Evolutionary conservation across 2,113 vertebrate species (phyloP), one percentile per base, ranked within the genome.

Genomic region (Dicerorhinus sumatrensis): DNA sequence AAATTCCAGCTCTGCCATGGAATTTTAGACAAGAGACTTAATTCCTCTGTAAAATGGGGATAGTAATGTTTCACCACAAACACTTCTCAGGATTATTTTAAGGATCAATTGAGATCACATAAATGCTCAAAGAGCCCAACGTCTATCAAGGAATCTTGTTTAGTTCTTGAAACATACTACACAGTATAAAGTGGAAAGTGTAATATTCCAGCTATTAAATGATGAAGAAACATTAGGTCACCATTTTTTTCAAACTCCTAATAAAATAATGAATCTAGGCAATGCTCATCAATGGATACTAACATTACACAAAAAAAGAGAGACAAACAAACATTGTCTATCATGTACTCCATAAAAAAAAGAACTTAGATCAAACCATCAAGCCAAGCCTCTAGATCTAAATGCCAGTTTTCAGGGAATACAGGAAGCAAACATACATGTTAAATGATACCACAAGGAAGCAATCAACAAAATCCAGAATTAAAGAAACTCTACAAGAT

Each of bases 401-500:
- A 91, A 60, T 67, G 29, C 33, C 56, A 88, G 29, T 88, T 88
- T 92, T 93, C 29, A 84, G 21, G 42, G n/a, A 69, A 67, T 8
- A 86, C 3, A 93, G 23, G 46, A 17, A 18, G 42, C 46, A 67
- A 95, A 69, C 83, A 4, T 60, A 27, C 18, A 84, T 54, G 23
- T 88, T 88, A 89, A 88, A 94, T 72, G 70, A 83, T 27, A 82
- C 5, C 20, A 33, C 48, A 84, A 42, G 13, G 48, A 69, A 51
- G 21, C 39, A 92, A 23, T 60, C 31, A 56, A 4, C 36, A 69
- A 93, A 96, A 48, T 48, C 8, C 36, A 69, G 33, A 96, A 65
- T 18, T 92, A 25, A 56, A 76, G 17, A 89, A 96, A 95, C 31
- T 69, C 77, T 46, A 48, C 31, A 79, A 96, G 31, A 76, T 23